Percentiles rank a stretch among this genome's conserved stretches.
phyloP scores from a whole-genome alignment of 2,113 vertebrate species.

The Pluvialis apricaria region DNA sequence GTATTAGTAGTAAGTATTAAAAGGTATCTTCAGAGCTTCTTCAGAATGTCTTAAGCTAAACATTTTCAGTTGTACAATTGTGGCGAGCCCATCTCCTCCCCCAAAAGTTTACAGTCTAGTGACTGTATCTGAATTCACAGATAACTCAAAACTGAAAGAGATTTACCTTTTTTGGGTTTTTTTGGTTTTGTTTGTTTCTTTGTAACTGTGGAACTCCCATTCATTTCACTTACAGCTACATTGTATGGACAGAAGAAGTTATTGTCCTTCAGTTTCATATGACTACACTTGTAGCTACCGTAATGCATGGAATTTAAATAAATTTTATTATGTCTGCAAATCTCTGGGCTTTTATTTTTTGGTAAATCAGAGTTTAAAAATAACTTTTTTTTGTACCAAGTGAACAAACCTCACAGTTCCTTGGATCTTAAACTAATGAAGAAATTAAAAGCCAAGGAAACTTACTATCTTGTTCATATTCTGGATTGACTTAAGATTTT shows the following conservation, averaged over 20 bases:
- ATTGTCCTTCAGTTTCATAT: constrained; percentile 71
- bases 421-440: constrained; percentile 38
- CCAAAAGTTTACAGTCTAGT: constrained; percentile 52
- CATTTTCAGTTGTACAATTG: constrained; percentile 31
- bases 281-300: constrained; percentile 69
- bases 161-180: neutral
- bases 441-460: constrained; percentile 44
- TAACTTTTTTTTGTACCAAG: neutral
- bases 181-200: constrained; percentile 58
- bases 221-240: constrained; percentile 70
- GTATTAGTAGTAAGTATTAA: constrained; percentile 13
- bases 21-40: constrained; percentile 22
- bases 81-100: constrained; percentile 13
- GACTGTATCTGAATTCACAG: constrained; percentile 51
- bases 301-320: constrained; percentile 79
- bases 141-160: constrained; percentile 42
- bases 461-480: constrained; percentile 9
- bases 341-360: constrained; percentile 74
- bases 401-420: constrained; percentile 31
- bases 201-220: constrained; percentile 69
- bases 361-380: constrained; percentile 33
- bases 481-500: constrained; percentile 14
- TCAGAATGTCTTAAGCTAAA: constrained; percentile 46
- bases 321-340: constrained; percentile 76
- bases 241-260: constrained; percentile 69